Base-by-base conservation (phyloP, 2,888 invertebrate species). In the Atrina japonica region DNA sequence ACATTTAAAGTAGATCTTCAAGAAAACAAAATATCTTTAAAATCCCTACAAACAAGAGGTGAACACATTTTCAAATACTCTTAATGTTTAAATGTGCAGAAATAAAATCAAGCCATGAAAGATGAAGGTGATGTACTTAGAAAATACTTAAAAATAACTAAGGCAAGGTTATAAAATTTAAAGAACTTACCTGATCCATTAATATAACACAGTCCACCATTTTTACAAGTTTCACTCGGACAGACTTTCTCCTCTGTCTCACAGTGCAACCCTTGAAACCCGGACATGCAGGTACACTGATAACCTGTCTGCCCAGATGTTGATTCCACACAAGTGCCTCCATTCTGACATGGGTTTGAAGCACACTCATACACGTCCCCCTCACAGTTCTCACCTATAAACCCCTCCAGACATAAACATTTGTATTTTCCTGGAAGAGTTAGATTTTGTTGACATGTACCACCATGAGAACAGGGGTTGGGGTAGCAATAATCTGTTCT, bases 231-330 rank as follows among this genome's bases (percentile, higher is more conserved):
- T 90, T 97, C 96, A 0, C 96, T 96, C 63, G 95, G 94, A 89
- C 97, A 97, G 88, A 97, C 97, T 89, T 97, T 96, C 55, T 97
- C 95, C 84, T 97, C 95, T 2, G 93, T 92, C 86, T 97, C 96
- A 74, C 86, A 86, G 55, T 93, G 93, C 61, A 94, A 94, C 0
- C 97, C 88, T 0, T 81, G 81, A 66, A 75, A 86, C 23, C 55
- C 56, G 0, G 21, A 49, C 3, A 56, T 63, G 73, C 89, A 89
- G 6, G 47, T 94, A 87, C 96, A 96, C 73, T 95, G 68, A 61
- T 83, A 87, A 1, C 78, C 76, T 23, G 75, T 70, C 2, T 35
- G 66, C 11, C 72, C 67, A 11, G 78, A 56, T 70, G 80, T 98
- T 6, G 67, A 61, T 56, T 86, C 85, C 3, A 78, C 66, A 70